phyloP scores from a whole-genome alignment of 2,113 vertebrate species.

The Xerus inauris region DNA sequence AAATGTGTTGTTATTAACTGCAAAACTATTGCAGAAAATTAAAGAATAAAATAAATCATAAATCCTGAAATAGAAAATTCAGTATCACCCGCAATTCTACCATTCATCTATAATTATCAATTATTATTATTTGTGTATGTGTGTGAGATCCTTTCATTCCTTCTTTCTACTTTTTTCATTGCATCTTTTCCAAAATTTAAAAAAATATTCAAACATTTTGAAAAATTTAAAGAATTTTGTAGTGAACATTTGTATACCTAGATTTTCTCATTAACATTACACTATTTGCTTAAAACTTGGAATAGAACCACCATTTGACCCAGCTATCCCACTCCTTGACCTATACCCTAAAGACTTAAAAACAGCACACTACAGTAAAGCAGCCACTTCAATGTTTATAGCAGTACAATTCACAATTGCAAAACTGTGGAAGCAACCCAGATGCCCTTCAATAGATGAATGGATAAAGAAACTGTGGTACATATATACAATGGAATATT shows the following conservation, averaged over 20 bases:
- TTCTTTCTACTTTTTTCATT: not conserved
- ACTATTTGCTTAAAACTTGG: slow-evolving; percentile 21
- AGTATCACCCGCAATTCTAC: not conserved
- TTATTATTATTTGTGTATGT: not conserved
- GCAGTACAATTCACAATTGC: no score
- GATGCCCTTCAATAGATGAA: no score
- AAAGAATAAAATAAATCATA: not conserved
- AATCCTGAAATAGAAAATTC: not conserved
- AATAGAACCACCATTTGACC: no score
- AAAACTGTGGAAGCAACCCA: no score
- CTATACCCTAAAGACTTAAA: no score
- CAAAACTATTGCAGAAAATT: not conserved
- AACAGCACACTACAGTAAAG: no score
- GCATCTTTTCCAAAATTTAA: not conserved
- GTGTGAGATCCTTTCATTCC: not conserved
- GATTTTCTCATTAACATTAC: not conserved
- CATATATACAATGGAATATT: no score
- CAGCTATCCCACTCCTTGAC: no score
- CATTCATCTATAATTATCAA: not conserved
- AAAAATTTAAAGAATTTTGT: slow-evolving; percentile 1
- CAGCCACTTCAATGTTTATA: no score
- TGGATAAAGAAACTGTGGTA: no score
- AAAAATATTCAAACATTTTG: not conserved
- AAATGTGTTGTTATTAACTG: not conserved
- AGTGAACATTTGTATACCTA: not conserved